A percentile compares a stretch with the other conserved stretches of the same genome.
These are phyloP conservation scores for Tetragonisca angustula DNA, from an alignment of 2,888 invertebrate genomes.

Conservation along the genomic window DNA sequence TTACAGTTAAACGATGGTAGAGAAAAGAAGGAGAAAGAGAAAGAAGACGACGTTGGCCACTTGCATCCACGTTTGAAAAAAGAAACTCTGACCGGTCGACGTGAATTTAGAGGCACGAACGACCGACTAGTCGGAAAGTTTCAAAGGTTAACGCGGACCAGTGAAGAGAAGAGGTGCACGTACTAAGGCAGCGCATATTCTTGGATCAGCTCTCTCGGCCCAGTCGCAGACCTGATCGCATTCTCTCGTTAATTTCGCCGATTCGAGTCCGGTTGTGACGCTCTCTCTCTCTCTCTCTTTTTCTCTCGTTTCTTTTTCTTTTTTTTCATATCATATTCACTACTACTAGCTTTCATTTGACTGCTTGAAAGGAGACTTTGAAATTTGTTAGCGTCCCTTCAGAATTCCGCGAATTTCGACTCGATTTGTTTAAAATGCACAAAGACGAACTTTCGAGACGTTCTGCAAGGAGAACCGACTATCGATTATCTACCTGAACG, in stretches of 20 bases:
- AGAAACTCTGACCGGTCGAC: constrained; percentile 40
- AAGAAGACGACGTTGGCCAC: not conserved
- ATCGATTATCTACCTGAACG: too few species aligned
- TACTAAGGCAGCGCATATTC: constrained; percentile 73
- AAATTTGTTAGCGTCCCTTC: too few species aligned
- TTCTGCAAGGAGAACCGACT: too few species aligned
- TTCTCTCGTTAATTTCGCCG: constrained; percentile 57
- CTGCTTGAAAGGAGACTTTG: too few species aligned
- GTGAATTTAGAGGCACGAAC: constrained; percentile 58
- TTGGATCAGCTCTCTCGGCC: constrained; percentile 73
- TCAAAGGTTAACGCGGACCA: constrained; percentile 75
- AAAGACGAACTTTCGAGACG: too few species aligned
- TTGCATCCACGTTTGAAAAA: constrained; percentile 45
- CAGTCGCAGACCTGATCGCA: constrained; percentile 62
- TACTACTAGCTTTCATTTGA: not conserved
- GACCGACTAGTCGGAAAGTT: constrained; percentile 60
- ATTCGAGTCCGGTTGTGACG: constrained; percentile 31
- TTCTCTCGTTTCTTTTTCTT: not conserved
- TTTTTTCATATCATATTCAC: not conserved
- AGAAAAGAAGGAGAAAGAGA: not conserved
- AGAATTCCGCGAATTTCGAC: too few species aligned
- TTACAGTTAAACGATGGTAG: too few species aligned
- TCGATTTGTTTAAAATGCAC: too few species aligned
- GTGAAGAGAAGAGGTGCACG: constrained; percentile 63
- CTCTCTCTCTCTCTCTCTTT: constrained; percentile 7